Evolutionary conservation across 2,113 vertebrate genomes (phyloP).

Genomic region (Edolisoma coerulescens): DNA sequence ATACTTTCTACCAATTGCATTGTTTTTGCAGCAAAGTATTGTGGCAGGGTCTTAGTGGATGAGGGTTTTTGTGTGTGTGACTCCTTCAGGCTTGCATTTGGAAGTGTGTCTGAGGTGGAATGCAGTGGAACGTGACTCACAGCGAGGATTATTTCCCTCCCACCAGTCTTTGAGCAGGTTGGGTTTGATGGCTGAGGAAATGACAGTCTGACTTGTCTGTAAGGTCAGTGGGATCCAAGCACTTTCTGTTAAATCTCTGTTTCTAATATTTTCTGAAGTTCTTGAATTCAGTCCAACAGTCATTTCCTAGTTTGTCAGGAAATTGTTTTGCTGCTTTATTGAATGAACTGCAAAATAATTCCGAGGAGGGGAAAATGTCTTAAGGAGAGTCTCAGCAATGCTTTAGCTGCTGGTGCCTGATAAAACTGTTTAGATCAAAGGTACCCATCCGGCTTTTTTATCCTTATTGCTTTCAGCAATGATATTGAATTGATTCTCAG

Average conservation of each 20-base stretch:
- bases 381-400: not conserved
- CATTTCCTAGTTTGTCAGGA: conserved; percentile 72
- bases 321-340: conserved; percentile 70
- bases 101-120: not conserved
- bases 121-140: not conserved
- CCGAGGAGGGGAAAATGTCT: not conserved
- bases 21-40: not conserved
- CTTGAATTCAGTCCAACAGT: conserved; percentile 61
- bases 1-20: rapidly evolving
- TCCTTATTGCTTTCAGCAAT: conserved; percentile 1
- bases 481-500: conserved; percentile 34
- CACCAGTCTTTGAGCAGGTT: not conserved
- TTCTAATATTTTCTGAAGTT: conserved; percentile 60
- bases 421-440: not conserved
- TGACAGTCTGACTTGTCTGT: conserved; percentile 14
- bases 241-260: conserved; percentile 66
- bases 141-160: not conserved
- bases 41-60: not conserved
- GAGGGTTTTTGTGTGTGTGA: not conserved
- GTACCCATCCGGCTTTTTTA: not conserved
- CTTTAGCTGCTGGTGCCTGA: not conserved
- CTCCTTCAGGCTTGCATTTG: not conserved
- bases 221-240: conserved; percentile 33
- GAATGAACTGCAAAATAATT: conserved; percentile 57
- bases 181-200: conserved; percentile 32